Evolutionary conservation across 2,113 vertebrate species (phyloP).

Genomic region (Spheniscus mendiculus): DNA sequence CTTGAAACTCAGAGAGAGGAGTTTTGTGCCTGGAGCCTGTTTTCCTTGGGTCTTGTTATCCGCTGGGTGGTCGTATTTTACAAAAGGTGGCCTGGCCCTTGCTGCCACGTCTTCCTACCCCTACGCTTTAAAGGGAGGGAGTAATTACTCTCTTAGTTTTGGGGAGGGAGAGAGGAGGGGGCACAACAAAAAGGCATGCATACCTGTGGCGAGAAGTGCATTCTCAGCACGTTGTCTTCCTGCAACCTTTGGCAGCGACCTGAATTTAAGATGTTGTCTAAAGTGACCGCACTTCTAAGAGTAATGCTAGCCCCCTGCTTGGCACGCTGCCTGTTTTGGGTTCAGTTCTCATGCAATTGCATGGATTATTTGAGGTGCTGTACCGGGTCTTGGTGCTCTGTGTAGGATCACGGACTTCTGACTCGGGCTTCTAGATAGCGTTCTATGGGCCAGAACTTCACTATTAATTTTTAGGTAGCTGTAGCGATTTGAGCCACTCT

Average conservation of each 20-base stretch:
- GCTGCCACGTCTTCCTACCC: not conserved
- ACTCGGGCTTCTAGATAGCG: rapidly evolving
- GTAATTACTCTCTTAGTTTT: not conserved
- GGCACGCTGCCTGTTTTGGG: not conserved
- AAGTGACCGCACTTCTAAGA: rapidly evolving
- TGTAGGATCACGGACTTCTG: not conserved
- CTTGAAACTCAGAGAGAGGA: not conserved
- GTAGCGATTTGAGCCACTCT: not conserved
- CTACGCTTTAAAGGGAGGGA: not conserved
- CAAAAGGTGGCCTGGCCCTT: not conserved
- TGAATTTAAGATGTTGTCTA: not conserved
- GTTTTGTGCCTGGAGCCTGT: not conserved
- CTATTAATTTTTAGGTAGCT: not conserved
- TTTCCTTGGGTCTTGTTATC: not conserved
- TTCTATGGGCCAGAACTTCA: not conserved
- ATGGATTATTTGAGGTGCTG: not conserved
- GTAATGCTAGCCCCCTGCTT: not conserved
- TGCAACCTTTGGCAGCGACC: not conserved
- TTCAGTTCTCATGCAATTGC: not conserved
- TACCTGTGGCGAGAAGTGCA: not conserved
- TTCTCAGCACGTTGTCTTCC: not conserved
- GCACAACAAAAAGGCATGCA: rapidly evolving
- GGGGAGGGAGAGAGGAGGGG: no score
- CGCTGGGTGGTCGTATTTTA: rapidly evolving
- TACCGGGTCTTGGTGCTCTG: not conserved